Conservation (phyloP, 2,113 vertebrate species). For the Pampusana beccarii region DNA sequence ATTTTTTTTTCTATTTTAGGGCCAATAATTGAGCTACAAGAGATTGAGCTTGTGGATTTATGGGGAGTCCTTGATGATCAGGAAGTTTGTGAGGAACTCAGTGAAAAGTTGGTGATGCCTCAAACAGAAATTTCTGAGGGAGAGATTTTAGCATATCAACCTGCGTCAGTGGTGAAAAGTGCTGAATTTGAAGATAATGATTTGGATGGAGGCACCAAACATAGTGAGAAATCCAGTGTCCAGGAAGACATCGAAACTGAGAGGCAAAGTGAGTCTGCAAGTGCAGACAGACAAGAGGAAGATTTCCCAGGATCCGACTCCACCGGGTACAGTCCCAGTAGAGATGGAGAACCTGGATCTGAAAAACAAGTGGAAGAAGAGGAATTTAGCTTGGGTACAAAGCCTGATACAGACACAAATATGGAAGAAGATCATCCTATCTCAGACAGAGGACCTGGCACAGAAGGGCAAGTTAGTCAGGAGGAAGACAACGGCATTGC, state of each 20-base stretch:
- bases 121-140: neutral
- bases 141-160: neutral
- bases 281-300: neutral
- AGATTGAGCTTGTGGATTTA: conserved; percentile 67
- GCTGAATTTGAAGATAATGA: neutral
- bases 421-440: neutral
- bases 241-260: neutral
- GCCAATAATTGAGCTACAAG: conserved; percentile 75
- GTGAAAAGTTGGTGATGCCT: neutral
- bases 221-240: neutral
- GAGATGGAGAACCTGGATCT: neutral
- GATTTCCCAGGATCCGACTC: neutral
- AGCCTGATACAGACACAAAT: neutral
- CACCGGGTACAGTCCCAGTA: neutral
- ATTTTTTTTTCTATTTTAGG: conserved; percentile 65
- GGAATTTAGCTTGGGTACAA: neutral
- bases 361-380: neutral
- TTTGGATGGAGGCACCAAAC: neutral
- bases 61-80: conserved; percentile 68
- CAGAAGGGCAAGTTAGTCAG: neutral
- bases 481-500: neutral
- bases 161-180: neutral
- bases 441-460: neutral
- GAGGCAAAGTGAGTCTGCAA: neutral
- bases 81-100: conserved; percentile 23